Evolutionary conservation across 2,113 vertebrate genomes (phyloP).

Genomic region (Chiloscyllium plagiosum): DNA sequence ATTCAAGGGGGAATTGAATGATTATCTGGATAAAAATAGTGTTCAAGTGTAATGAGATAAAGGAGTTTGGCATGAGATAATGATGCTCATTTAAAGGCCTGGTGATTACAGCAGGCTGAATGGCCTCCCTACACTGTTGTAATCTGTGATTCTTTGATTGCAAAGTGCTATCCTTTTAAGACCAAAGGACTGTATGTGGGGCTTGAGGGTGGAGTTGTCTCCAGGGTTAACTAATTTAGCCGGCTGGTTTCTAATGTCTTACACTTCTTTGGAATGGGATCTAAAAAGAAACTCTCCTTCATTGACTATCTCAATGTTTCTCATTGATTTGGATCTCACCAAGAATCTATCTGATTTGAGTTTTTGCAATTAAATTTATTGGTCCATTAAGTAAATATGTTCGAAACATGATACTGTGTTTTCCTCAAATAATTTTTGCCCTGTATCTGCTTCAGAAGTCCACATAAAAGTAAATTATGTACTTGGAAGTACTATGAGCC

Average conservation of each 20-base stretch:
- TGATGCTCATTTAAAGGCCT: no score
- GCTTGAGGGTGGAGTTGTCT: neutral
- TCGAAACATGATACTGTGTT: neutral
- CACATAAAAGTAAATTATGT: neutral
- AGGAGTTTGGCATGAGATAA: no score
- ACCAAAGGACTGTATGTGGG: neutral
- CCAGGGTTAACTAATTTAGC: neutral
- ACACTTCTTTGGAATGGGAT: neutral
- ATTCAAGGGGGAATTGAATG: no score
- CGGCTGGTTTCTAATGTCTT: neutral
- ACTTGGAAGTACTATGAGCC: neutral
- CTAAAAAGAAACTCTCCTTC: neutral
- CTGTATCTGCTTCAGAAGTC: neutral
- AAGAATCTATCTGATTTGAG: neutral
- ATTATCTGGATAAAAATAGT: no score
- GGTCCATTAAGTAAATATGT: neutral
- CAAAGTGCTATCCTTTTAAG: neutral
- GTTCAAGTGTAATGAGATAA: no score
- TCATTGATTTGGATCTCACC: neutral
- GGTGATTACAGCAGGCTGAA: no score
- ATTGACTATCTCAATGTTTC: neutral
- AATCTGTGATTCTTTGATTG: neutral
- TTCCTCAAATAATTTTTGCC: neutral
- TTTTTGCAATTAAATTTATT: neutral
- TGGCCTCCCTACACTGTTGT: no score